phyloP scores from a whole-genome alignment of 1,140 invertebrate species.

The Zaprionus ornatus region DNA sequence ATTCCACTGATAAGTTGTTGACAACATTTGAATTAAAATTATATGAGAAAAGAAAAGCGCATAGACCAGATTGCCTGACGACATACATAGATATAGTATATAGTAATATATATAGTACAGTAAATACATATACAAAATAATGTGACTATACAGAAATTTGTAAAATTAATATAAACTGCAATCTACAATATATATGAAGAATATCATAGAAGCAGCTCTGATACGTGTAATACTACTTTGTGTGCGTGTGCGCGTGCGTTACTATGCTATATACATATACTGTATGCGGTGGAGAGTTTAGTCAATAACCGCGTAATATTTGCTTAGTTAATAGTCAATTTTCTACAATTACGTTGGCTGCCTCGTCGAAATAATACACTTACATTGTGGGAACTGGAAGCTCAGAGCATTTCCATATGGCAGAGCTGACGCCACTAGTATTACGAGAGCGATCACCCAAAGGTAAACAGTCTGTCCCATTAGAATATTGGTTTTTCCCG shows the following conservation, averaged over 20 bases:
- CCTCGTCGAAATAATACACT: slow-evolving; percentile 25
- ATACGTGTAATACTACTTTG: not conserved
- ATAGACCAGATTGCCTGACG: not conserved
- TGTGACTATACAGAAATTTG: not conserved
- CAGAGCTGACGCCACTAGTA: slow-evolving; percentile 29
- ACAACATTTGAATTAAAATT: slow-evolving; percentile 34
- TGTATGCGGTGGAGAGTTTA: not conserved
- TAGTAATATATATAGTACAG: not conserved
- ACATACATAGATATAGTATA: not conserved
- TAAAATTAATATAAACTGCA: not conserved
- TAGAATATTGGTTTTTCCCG: slow-evolving; percentile 25
- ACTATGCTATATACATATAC: not conserved
- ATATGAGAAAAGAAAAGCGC: not conserved
- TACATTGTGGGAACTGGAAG: slow-evolving; percentile 49
- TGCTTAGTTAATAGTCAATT: slow-evolving; percentile 3
- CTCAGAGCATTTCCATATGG: slow-evolving; percentile 7
- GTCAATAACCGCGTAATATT: slow-evolving; percentile 6
- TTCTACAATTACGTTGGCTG: not conserved
- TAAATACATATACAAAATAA: not conserved
- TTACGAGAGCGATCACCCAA: slow-evolving; percentile 43
- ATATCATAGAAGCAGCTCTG: not conserved
- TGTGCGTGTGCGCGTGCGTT: not conserved
- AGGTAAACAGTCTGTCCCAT: slow-evolving; percentile 44
- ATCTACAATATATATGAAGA: not conserved
- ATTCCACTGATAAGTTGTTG: slow-evolving; percentile 44